These are phyloP conservation scores for Camelus dromedarius DNA, from an alignment of 2,113 vertebrate genomes.

Conservation along the genomic window DNA sequence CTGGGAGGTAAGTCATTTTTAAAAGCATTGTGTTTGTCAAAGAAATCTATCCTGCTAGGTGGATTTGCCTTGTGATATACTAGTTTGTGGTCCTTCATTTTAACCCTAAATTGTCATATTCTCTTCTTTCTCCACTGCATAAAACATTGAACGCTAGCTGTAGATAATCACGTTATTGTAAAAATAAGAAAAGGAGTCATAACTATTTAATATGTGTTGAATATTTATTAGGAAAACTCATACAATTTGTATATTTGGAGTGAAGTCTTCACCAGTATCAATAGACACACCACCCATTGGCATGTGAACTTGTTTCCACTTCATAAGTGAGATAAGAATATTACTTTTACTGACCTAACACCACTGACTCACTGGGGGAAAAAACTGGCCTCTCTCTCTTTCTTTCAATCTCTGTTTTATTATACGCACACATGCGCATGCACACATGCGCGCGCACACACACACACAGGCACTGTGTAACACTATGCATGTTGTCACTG, in stretches of 20 bases:
- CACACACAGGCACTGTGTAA: background rate
- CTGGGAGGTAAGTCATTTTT: constrained; percentile 9
- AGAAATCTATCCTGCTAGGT: background rate
- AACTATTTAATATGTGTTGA: background rate
- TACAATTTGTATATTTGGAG: background rate
- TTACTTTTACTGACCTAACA: constrained; percentile 54
- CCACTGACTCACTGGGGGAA: background rate
- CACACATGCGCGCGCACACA: background rate
- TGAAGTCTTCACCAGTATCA: background rate
- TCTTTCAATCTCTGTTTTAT: background rate
- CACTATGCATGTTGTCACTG: background rate
- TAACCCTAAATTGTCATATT: background rate
- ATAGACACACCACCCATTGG: background rate
- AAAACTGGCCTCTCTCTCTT: background rate
- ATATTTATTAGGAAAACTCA: constrained; percentile 13
- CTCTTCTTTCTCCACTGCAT: background rate
- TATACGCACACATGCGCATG: too few species aligned
- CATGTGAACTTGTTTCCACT: constrained; percentile 52
- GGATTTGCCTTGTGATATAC: background rate
- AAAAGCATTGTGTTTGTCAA: background rate
- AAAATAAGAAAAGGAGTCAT: constrained; percentile 61
- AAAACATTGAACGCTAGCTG: background rate
- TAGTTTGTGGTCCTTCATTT: background rate
- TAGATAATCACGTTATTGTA: background rate
- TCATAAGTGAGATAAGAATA: background rate